Conservation (phyloP, 2,113 vertebrate genomes). For the Pachypanchax playfairii region DNA sequence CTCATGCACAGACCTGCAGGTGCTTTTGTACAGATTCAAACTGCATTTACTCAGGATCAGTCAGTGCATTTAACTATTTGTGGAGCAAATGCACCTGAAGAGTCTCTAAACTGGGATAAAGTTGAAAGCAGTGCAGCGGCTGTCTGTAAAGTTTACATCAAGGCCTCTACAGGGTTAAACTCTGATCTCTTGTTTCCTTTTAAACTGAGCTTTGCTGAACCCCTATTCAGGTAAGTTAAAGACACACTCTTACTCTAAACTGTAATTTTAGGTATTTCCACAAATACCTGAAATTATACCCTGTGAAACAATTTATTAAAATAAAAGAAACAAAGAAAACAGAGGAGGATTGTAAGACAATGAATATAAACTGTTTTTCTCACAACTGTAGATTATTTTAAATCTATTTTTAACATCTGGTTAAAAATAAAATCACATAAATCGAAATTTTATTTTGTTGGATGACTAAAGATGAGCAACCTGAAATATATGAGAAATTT, state of each 20-base stretch:
- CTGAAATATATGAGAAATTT: too few species aligned
- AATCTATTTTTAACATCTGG: slow-evolving; percentile 1
- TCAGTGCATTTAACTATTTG: slow-evolving; percentile 40
- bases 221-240: slow-evolving; percentile 23
- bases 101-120: slow-evolving; percentile 28
- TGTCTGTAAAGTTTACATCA: slow-evolving; percentile 19
- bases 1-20: slow-evolving; percentile 42
- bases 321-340: slow-evolving; percentile 31
- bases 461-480: too few species aligned
- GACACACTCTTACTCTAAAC: slow-evolving; percentile 26
- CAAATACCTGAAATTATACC: slow-evolving; percentile 9
- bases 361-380: too few species aligned
- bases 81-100: slow-evolving; percentile 27
- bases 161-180: slow-evolving; percentile 24
- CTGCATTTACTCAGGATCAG: slow-evolving; percentile 38
- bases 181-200: slow-evolving; percentile 37
- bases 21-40: slow-evolving; percentile 43
- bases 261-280: slow-evolving; percentile 52
- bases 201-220: slow-evolving; percentile 18
- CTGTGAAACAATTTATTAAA: slow-evolving; percentile 18
- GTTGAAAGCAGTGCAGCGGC: not conserved
- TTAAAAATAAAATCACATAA: too few species aligned
- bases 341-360: slow-evolving; percentile 19
- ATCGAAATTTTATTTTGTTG: too few species aligned
- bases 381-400: too few species aligned